Percentiles rank a stretch among this genome's conserved stretches.
Conservation (phyloP, 1,140 invertebrate species). For the Carposina sasakii region DNA sequence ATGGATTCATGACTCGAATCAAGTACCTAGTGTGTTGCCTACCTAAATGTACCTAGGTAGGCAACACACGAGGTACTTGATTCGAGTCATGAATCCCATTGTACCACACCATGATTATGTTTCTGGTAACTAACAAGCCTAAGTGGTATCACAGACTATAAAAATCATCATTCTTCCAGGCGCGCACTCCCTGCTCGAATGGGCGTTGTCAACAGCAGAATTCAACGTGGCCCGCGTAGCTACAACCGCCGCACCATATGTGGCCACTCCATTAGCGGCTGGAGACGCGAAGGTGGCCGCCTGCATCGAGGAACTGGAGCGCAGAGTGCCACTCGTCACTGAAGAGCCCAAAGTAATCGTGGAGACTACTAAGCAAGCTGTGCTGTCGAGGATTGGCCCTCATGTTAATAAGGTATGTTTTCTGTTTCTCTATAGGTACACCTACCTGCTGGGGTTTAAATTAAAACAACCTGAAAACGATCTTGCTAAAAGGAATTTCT, state of each 20-base stretch:
- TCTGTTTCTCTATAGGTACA: not conserved
- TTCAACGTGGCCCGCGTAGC: constrained; percentile 76
- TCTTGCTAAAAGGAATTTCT: too few species aligned
- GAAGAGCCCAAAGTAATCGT: constrained; percentile 81
- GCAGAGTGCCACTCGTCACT: constrained; percentile 79
- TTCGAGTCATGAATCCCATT: too few species aligned
- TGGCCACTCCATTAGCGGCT: constrained; percentile 76
- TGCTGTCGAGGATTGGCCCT: constrained; percentile 76
- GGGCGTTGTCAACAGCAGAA: constrained; percentile 80
- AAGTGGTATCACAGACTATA: too few species aligned
- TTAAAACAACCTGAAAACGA: too few species aligned
- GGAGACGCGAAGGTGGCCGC: constrained; percentile 79
- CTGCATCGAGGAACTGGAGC: constrained; percentile 78
- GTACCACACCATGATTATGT: too few species aligned
- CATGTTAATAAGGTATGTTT: constrained; percentile 74
- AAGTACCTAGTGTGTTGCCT: too few species aligned
- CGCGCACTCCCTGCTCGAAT: constrained; percentile 76
- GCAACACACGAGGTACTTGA: too few species aligned
- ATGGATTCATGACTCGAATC: too few species aligned
- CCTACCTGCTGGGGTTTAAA: too few species aligned
- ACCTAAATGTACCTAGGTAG: too few species aligned
- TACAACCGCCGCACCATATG: constrained; percentile 75
- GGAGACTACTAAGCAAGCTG: constrained; percentile 79
- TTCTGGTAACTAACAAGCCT: too few species aligned
- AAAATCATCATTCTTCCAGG: constrained; percentile 52